phyloP scores from a whole-genome alignment of 2,888 invertebrate species.

The Diarsia brunnea region DNA sequence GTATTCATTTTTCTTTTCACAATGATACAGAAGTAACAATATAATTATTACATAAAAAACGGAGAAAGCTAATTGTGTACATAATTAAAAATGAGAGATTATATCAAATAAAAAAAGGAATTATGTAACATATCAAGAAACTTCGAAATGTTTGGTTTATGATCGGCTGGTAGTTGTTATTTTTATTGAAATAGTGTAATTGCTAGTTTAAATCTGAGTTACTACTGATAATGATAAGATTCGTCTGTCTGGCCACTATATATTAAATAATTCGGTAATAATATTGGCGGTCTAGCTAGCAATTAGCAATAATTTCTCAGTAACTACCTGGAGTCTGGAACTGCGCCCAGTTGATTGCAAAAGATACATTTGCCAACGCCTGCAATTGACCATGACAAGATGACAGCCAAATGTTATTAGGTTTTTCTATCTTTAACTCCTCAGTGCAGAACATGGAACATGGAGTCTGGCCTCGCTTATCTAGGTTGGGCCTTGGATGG shows the following conservation, averaged over 20 bases:
- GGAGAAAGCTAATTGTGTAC: constrained; percentile 40
- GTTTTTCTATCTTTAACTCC: too few species aligned
- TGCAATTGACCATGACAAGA: too few species aligned
- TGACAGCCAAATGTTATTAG: too few species aligned
- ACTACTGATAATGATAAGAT: constrained; percentile 35
- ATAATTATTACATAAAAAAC: constrained; percentile 31
- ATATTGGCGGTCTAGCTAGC: not conserved
- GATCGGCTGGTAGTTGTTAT: not conserved
- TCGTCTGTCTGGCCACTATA: not conserved
- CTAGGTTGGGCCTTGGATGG: too few species aligned
- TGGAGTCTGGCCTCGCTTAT: too few species aligned
- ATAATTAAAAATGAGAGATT: constrained; percentile 45
- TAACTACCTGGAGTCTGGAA: too few species aligned
- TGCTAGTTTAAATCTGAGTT: constrained; percentile 1
- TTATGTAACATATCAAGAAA: constrained; percentile 39
- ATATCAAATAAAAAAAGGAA: constrained; percentile 38
- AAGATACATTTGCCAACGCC: too few species aligned
- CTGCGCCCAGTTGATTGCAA: too few species aligned
- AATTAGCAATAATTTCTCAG: too few species aligned
- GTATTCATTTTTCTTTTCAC: constrained; percentile 2
- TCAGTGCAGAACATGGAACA: too few species aligned
- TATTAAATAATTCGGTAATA: not conserved
- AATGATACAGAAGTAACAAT: constrained; percentile 7
- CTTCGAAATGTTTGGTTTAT: constrained; percentile 31
- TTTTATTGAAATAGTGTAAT: constrained; percentile 33